Base-by-base conservation (phyloP, 1,140 invertebrate genomes). In the Pygmarrhopalites habei region DNA sequence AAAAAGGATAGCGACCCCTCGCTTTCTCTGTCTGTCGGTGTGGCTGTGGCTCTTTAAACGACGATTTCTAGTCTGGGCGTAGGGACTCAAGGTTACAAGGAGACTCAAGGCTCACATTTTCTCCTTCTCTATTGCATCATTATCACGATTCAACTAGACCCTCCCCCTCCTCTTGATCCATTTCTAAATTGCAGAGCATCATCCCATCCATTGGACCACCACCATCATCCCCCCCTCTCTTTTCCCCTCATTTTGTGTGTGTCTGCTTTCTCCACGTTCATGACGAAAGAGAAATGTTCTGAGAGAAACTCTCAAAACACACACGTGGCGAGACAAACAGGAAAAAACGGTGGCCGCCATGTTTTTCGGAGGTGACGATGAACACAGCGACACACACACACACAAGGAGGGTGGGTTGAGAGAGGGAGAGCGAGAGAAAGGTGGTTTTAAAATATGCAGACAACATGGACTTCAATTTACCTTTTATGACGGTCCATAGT, bases 41-140 rank as follows among this genome's bases (percentile, higher is more conserved):
- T n/a, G n/a, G n/a, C n/a, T n/a, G n/a, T n/a, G n/a, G n/a, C n/a
- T n/a, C n/a, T n/a, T 62, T 66, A 66, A 66, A 62, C 35, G 57
- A 14, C 60, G 49, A 66, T 66, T 66, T 66, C 65, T 66, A 66
- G 55, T 66, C 65, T 46, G 41, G 65, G 58, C 65, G 62, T 58
- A 58, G 30, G n/a, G n/a, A 28, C 43, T 14, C 46, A 35, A 5
- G 5, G 43, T 59, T 15, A 35, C 15, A 29, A 43, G 19, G 26
- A 30, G 61, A 47, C 26, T 52, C 32, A 63, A 63, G 58, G 52
- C 55, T 57, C 62, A 63, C 62, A 62, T 62, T 62, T 62, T 29
- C 41, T 39, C 41, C 53, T 15, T 32, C 28, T 28, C 25, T 62
- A 58, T 47, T 57, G 52, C 62, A 47, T 57, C 44, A 63, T 63